These are phyloP conservation scores for Drosophila bunnanda DNA, from an alignment of 2,888 invertebrate species.

Conservation along the genomic window DNA sequence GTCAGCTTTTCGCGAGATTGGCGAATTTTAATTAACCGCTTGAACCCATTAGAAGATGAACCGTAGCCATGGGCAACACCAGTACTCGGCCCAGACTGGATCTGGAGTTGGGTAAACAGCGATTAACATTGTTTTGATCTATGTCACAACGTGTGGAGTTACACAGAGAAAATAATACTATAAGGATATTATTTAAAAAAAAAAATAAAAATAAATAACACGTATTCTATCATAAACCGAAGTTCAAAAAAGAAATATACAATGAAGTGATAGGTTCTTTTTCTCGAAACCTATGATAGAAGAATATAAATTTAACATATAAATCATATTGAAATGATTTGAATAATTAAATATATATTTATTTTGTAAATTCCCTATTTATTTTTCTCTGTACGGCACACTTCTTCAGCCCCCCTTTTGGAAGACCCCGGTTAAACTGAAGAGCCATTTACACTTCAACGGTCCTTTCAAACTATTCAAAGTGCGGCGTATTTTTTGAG, in stretches of 20 bases:
- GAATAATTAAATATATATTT: too few relatives aligned
- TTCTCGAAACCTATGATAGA: fast-evolving
- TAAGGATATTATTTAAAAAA: not conserved
- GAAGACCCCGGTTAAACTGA: conserved; percentile 1
- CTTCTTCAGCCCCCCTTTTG: not conserved
- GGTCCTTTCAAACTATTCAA: conserved; percentile 64
- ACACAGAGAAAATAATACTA: not conserved
- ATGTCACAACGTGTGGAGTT: conserved; percentile 45
- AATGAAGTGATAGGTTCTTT: not conserved
- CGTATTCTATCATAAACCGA: not conserved
- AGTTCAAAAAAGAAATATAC: not conserved
- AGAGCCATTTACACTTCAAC: conserved; percentile 33
- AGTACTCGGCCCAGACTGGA: conserved; percentile 12
- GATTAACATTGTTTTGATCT: conserved; percentile 55
- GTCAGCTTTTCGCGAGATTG: conserved; percentile 52
- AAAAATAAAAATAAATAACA: too few relatives aligned
- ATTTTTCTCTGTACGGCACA: not conserved
- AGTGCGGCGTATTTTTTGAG: conserved; percentile 57
- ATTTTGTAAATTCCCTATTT: too few relatives aligned
- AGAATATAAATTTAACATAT: not conserved
- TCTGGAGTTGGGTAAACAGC: conserved; percentile 47
- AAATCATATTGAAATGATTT: not conserved
- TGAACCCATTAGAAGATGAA: conserved; percentile 43
- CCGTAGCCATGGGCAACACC: conserved; percentile 26
- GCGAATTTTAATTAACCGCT: conserved; percentile 73